Conservation (phyloP, 2,888 invertebrate genomes). For the Drosophila flavopinicola region DNA sequence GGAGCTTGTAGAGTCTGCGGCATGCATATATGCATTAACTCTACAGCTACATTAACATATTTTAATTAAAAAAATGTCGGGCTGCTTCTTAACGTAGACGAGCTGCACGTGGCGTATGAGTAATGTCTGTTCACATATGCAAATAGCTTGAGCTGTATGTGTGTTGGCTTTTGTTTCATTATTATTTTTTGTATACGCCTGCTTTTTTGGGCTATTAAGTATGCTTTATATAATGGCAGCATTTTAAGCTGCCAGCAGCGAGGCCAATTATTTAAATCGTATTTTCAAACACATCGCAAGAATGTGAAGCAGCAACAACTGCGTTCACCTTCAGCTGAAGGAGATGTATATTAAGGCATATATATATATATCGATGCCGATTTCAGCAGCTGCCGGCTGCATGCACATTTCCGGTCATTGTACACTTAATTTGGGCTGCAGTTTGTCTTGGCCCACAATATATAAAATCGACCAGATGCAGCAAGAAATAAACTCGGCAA, state of each 20-base stretch:
- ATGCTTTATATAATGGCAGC: conserved; percentile 46
- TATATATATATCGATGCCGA: conserved; percentile 24
- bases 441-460: conserved; percentile 30
- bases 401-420: conserved; percentile 63
- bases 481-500: conserved; percentile 27
- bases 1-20: background rate
- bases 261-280: conserved; percentile 51
- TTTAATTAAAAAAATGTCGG: conserved; percentile 70
- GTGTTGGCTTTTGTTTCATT: conserved; percentile 18
- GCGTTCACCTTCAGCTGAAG: conserved; percentile 27
- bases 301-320: conserved; percentile 4
- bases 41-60: conserved; percentile 63
- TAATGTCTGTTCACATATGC: conserved; percentile 43
- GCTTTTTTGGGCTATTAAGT: conserved; percentile 35
- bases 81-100: conserved; percentile 19
- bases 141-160: background rate
- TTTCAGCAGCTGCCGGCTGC: conserved; percentile 44
- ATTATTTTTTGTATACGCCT: conserved; percentile 1
- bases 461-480: too few species aligned
- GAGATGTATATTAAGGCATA: background rate
- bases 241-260: conserved; percentile 23
- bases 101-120: conserved; percentile 66
- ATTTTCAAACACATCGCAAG: conserved; percentile 27
- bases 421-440: conserved; percentile 51
- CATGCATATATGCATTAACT: conserved; percentile 8